phyloP scores from a whole-genome alignment of 2,113 vertebrate species.

The Thunnus maccoyii region DNA sequence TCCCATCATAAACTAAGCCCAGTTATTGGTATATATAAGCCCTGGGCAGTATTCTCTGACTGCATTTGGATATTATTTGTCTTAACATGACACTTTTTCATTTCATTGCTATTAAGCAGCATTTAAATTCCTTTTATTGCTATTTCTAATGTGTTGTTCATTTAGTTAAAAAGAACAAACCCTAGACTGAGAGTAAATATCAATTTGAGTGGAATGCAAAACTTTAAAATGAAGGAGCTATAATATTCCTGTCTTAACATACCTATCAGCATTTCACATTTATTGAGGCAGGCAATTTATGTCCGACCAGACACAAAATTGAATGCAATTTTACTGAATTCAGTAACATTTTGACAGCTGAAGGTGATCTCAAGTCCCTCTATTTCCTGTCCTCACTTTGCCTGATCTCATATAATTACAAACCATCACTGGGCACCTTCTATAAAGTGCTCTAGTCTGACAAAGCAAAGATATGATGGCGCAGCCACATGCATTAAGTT shows the following conservation, averaged over 20 bases:
- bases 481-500: conserved; percentile 23
- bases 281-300: conserved; percentile 50
- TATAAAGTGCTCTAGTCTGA: conserved; percentile 36
- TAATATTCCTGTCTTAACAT: conserved; percentile 26
- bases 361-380: conserved; percentile 43
- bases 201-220: conserved; percentile 21
- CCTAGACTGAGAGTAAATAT: conserved; percentile 14
- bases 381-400: conserved; percentile 36
- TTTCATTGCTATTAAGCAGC: background rate
- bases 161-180: conserved; percentile 15
- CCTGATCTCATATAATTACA: conserved; percentile 52
- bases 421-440: conserved; percentile 16
- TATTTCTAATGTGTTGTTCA: background rate
- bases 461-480: conserved; percentile 34
- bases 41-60: background rate
- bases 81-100: background rate
- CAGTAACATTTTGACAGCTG: conserved; percentile 41
- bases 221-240: conserved; percentile 23
- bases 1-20: too few relatives aligned
- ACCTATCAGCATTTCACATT: conserved; percentile 49
- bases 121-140: background rate
- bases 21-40: background rate
- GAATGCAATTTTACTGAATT: conserved; percentile 46
- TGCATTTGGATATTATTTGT: background rate
- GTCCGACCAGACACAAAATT: conserved; percentile 44